phyloP scores from a whole-genome alignment of 2,797 vertebrate genomes.

The Hypotaenidia okinawae region DNA sequence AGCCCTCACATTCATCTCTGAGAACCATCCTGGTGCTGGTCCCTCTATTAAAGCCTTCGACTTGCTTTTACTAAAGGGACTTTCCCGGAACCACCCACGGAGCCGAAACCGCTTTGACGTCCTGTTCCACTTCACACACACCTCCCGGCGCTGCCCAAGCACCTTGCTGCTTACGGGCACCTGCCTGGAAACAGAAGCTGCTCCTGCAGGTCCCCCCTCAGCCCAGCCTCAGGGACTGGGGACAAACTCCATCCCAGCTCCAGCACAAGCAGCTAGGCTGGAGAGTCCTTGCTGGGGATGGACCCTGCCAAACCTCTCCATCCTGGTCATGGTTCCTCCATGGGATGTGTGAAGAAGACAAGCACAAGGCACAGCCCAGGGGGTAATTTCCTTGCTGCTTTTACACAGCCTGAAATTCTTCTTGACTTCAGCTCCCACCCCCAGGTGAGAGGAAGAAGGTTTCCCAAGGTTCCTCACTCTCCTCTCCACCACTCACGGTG shows the following conservation, averaged over 20 bases:
- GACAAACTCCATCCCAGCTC: not conserved
- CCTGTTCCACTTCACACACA: constrained; percentile 29
- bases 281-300: not conserved
- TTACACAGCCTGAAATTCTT: not conserved
- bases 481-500: not conserved
- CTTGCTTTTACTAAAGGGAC: constrained; percentile 52
- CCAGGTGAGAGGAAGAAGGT: not conserved
- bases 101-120: not conserved
- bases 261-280: fast-evolving
- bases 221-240: fast-evolving
- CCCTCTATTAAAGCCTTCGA: constrained; percentile 21
- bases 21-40: not conserved
- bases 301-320: not conserved
- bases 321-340: not conserved
- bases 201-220: not conserved
- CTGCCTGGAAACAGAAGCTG: not conserved
- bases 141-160: not conserved
- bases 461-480: not conserved
- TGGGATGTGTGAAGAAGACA: not conserved
- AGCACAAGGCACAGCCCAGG: not conserved
- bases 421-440: not conserved
- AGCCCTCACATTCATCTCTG: not conserved
- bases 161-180: not conserved
- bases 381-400: constrained; percentile 9
- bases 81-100: constrained; percentile 49